These are phyloP conservation scores for Sciurus carolinensis DNA, from an alignment of 2,797 vertebrate species.

Conservation along the genomic window DNA sequence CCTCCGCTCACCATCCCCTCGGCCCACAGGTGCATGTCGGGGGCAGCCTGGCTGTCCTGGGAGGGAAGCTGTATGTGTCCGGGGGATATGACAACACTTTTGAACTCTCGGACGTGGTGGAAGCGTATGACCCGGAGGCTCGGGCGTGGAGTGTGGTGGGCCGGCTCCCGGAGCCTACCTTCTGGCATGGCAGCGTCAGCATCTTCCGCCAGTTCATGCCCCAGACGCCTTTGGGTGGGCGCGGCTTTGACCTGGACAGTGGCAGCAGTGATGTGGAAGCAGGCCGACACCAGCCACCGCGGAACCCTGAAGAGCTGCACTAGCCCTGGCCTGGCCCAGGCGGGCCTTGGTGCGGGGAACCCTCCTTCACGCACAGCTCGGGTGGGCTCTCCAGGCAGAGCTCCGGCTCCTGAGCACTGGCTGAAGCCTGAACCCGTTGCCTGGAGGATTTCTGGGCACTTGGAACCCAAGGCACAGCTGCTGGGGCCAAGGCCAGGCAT, in stretches of 20 bases:
- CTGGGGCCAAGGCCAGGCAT: accelerated
- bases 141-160: constrained; percentile 93
- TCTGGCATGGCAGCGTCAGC: constrained; percentile 99
- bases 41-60: constrained; percentile 95
- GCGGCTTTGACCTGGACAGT: constrained; percentile 88
- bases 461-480: background rate
- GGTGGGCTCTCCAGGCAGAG: background rate
- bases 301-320: constrained; percentile 86
- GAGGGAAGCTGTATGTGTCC: constrained; percentile 96
- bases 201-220: constrained; percentile 99
- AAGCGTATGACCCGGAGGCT: constrained; percentile 93
- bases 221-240: constrained; percentile 90
- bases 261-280: constrained; percentile 89
- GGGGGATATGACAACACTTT: constrained; percentile 98
- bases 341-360: constrained; percentile 61
- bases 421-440: accelerated
- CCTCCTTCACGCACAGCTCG: background rate
- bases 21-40: constrained; percentile 95
- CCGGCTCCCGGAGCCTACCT: constrained; percentile 96
- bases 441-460: background rate
- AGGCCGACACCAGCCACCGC: constrained; percentile 89
- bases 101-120: constrained; percentile 97
- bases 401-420: background rate
- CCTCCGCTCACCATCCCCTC: background rate
- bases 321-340: constrained; percentile 81